Evolutionary conservation across 37 sponge, comb jelly and placozoan genomes (phyloP).

Genomic region (Geodia barretti): DNA sequence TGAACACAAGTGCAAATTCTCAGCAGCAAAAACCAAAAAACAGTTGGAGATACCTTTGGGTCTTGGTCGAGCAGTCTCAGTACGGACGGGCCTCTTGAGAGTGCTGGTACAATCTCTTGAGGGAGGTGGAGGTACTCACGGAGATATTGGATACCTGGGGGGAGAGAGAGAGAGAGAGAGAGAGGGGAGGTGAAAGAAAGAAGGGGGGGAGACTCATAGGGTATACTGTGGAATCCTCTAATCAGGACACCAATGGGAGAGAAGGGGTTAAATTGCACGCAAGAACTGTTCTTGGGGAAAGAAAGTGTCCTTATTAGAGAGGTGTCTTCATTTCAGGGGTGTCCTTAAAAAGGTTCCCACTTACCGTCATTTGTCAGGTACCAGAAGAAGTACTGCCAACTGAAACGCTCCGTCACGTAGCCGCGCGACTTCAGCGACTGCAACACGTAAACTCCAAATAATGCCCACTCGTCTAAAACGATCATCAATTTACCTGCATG

Average conservation of each 20-base stretch:
- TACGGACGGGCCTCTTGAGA: constrained; percentile 83
- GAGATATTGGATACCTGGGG: constrained; percentile 87
- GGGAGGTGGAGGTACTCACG: constrained; percentile 95
- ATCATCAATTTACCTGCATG: constrained; percentile 69
- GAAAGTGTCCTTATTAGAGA: no score
- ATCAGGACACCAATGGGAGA: neutral
- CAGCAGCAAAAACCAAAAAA: neutral
- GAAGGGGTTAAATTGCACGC: neutral
- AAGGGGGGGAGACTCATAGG: neutral
- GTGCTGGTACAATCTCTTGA: constrained; percentile 95
- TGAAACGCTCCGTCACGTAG: constrained; percentile 94
- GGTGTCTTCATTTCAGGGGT: neutral
- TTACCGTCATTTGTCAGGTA: constrained; percentile 94
- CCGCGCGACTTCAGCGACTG: constrained; percentile 92
- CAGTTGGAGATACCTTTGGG: constrained; percentile 68
- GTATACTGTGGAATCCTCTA: constrained; percentile 24
- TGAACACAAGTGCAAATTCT: neutral
- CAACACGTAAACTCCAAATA: neutral
- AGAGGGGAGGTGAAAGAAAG: neutral
- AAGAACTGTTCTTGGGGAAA: no score
- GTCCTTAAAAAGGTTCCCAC: neutral
- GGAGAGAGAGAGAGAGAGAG: neutral
- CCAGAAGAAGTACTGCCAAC: constrained; percentile 97
- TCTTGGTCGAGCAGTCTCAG: constrained; percentile 68
- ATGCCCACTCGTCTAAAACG: neutral